Evolutionary conservation across 1,140 invertebrate genomes (phyloP).

Genomic region (Notospermus geniculatus): DNA sequence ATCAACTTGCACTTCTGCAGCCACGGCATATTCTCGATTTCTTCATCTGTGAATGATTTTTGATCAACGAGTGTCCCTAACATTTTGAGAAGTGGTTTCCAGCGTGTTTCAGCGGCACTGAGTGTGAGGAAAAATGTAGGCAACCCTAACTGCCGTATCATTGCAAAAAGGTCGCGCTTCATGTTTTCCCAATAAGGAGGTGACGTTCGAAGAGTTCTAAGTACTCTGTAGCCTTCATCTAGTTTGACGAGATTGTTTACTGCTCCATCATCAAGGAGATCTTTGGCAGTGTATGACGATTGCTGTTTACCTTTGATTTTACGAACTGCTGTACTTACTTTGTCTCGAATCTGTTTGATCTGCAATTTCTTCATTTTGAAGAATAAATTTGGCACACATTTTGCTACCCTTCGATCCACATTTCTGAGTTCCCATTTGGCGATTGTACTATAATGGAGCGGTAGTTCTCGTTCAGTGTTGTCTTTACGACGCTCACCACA

Average conservation of each 20-base stretch:
- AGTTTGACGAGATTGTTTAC: constrained; percentile 19
- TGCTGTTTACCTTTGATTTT: constrained; percentile 22
- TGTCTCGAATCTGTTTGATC: too few species aligned
- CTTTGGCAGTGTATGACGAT: constrained; percentile 24
- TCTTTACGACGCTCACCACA: constrained; percentile 18
- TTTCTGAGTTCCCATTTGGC: too few species aligned
- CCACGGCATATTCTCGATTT: constrained; percentile 18
- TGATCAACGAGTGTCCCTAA: constrained; percentile 19
- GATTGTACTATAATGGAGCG: constrained; percentile 20
- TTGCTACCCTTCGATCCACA: too few species aligned
- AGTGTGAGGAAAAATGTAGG: too few species aligned
- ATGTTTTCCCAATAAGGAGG: constrained; percentile 27
- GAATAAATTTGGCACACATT: too few species aligned
- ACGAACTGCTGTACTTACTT: constrained; percentile 20
- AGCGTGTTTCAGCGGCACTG: too few species aligned
- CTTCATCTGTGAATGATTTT: constrained; percentile 15
- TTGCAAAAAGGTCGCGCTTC: constrained; percentile 28
- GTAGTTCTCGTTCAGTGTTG: constrained; percentile 14
- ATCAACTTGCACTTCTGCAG: constrained; percentile 19
- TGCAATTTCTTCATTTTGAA: too few species aligned
- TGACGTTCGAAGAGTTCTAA: too few species aligned
- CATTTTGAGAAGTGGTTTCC: constrained; percentile 20
- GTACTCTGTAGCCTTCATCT: constrained; percentile 31
- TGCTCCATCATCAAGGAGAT: constrained; percentile 15
- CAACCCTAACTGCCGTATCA: constrained; percentile 26